A percentile compares a stretch with the other conserved stretches of the same genome.
Conservation (phyloP, 2,113 vertebrate genomes). For the Muscicapa adusta region DNA sequence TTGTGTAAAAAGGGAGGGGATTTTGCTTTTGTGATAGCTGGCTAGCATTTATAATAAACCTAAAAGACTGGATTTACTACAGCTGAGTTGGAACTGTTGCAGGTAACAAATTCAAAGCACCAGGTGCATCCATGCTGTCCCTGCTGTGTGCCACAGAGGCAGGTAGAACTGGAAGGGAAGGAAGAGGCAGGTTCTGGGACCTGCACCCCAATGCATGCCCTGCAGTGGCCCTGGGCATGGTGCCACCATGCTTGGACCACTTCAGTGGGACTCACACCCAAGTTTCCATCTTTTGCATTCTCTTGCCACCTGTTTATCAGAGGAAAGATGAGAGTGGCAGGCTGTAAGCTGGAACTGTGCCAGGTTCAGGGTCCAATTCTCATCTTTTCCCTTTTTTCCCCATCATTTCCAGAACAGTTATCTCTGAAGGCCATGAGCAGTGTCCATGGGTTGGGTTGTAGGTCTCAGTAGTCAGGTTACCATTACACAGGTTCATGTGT, state of each 20-base stretch:
- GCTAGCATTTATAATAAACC: neutral
- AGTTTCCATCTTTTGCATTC: neutral
- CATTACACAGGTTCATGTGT: neutral
- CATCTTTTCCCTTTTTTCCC: neutral
- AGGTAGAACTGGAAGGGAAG: neutral
- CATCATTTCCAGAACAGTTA: neutral
- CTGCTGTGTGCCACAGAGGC: neutral
- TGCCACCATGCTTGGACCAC: neutral
- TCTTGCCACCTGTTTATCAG: neutral
- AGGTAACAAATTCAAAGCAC: neutral
- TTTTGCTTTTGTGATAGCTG: neutral
- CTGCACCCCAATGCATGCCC: fast-evolving
- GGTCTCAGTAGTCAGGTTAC: neutral
- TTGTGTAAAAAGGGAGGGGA: neutral
- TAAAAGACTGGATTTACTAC: neutral
- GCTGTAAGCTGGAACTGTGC: neutral
- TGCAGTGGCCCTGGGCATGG: neutral
- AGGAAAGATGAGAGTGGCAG: neutral
- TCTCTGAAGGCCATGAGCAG: neutral
- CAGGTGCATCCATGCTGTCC: neutral
- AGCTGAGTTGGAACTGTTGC: neutral
- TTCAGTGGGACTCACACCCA: neutral
- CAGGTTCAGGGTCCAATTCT: neutral
- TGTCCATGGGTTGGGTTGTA: neutral
- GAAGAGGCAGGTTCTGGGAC: neutral